phyloP scores from a whole-genome alignment of 2,113 vertebrate species.

The Erythrocercus mccallii region DNA sequence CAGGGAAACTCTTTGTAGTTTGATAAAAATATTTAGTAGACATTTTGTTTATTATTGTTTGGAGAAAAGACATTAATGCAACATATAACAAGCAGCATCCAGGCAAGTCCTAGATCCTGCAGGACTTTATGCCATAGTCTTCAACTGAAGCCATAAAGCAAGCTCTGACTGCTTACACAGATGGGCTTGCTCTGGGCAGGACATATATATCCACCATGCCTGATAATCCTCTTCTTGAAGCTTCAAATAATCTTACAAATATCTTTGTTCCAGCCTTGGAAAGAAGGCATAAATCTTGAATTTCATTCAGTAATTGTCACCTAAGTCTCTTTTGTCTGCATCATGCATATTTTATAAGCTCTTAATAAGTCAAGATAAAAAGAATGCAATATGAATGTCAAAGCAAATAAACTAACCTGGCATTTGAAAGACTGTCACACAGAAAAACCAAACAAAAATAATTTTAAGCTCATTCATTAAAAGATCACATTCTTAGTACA shows the following conservation, averaged over 20 bases:
- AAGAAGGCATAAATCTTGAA: background rate
- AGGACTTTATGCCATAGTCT: background rate
- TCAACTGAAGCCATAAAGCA: background rate
- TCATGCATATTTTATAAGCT: background rate
- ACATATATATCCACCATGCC: background rate
- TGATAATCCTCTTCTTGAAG: background rate
- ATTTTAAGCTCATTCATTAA: background rate
- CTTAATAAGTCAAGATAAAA: constrained; percentile 35
- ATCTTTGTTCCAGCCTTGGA: background rate
- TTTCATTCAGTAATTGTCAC: background rate
- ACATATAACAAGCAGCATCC: background rate
- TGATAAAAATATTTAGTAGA: background rate
- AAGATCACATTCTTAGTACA: background rate
- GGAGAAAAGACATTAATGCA: background rate
- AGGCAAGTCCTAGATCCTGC: background rate
- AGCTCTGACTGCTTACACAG: background rate
- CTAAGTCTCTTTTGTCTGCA: background rate
- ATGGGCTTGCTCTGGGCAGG: background rate
- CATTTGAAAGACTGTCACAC: background rate
- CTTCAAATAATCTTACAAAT: background rate
- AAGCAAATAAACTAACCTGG: constrained; percentile 1
- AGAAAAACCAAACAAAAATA: background rate
- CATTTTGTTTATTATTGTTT: background rate
- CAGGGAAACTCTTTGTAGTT: background rate
- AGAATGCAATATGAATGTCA: background rate